Evolutionary conservation across 2,113 vertebrate species (phyloP), one percentile per base, ranked within the genome.

Genomic region (Antigone vipio): DNA sequence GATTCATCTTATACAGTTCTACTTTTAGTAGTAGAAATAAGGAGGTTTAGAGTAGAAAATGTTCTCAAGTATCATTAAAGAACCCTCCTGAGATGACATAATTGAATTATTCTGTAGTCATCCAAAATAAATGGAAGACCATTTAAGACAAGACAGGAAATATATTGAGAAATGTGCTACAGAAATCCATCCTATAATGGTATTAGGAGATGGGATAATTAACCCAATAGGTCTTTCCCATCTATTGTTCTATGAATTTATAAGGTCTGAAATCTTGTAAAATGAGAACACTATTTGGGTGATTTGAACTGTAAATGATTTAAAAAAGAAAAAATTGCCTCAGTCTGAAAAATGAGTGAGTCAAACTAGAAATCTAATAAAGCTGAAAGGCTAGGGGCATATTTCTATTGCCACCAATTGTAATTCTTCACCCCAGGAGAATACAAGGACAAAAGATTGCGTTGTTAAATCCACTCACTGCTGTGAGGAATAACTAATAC

Each of bases 291-390:
- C 55, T 64, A 6, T 77, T 81, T 85, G 87, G 60, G 73, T 81
- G 49, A 50, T 85, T 90, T 91, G 47, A 88, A 56, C 59, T 60
- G 40, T 74, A 85, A 73, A 81, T 91, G 71, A 74, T 64, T 63
- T 67, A 32, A 74, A 68, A 86, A 85, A 88, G 17, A 74, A 83
- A 84, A 76, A 85, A 91, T 34, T 77, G 59, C 50, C 44, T 94
- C 59, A 55, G 53, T 45, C 45, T 94, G 44, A 77, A 91, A 85
- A 85, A 50, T 15, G 68, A 86, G 27, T 89, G 81, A 92, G 64
- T 94, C 95, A 96, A 75, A 77, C 45, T 30, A 81, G 55, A 85
- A 91, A 91, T 55, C 24, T 23, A 91, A 85, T 85, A 91, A 40
- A 64, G 40, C 69, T 69, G 45, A 78, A 91, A 69, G 64, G 32